These are phyloP conservation scores for Sebastes steindachneri DNA, from an alignment of 2,797 vertebrate genomes.

Conservation along the genomic window DNA sequence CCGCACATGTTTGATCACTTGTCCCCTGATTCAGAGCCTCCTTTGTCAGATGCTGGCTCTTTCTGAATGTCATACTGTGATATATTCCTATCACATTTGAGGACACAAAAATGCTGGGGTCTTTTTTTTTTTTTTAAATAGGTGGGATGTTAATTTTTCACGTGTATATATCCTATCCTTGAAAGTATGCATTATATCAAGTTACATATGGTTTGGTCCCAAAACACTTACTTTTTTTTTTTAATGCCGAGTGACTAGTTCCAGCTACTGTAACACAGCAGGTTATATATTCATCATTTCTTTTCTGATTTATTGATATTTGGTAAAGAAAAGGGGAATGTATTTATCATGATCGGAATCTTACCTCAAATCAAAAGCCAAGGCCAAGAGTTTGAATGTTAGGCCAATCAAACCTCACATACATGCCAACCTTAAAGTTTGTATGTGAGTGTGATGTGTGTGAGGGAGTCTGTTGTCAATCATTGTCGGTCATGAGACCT, in stretches of 20 bases:
- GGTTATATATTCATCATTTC: constrained; percentile 40
- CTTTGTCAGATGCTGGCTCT: constrained; percentile 39
- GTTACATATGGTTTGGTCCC: constrained; percentile 53
- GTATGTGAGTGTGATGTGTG: constrained; percentile 29
- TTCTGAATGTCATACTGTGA: constrained; percentile 50
- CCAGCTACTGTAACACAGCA: constrained; percentile 52
- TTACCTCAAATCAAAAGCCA: constrained; percentile 58
- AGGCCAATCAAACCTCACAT: constrained; percentile 62
- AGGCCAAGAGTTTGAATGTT: constrained; percentile 68
- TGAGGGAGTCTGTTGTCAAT: constrained; percentile 54
- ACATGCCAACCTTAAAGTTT: constrained; percentile 66
- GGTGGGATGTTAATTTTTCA: constrained; percentile 44
- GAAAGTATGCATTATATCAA: constrained; percentile 53
- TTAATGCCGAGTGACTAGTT: constrained; percentile 36
- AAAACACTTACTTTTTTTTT: constrained; percentile 7
- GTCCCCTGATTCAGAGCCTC: constrained; percentile 36
- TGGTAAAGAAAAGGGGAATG: constrained; percentile 52
- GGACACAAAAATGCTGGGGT: constrained; percentile 60
- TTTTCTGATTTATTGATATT: constrained; percentile 48
- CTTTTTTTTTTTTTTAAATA: constrained; percentile 18
- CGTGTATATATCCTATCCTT: constrained; percentile 46
- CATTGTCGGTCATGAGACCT: constrained; percentile 42
- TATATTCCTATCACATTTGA: constrained; percentile 41
- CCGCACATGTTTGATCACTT: constrained; percentile 8
- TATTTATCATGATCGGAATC: constrained; percentile 54